Evolutionary conservation across 2,113 vertebrate genomes (phyloP), one percentile per base, ranked within the genome.

Genomic region (Ascaphus truei): DNA sequence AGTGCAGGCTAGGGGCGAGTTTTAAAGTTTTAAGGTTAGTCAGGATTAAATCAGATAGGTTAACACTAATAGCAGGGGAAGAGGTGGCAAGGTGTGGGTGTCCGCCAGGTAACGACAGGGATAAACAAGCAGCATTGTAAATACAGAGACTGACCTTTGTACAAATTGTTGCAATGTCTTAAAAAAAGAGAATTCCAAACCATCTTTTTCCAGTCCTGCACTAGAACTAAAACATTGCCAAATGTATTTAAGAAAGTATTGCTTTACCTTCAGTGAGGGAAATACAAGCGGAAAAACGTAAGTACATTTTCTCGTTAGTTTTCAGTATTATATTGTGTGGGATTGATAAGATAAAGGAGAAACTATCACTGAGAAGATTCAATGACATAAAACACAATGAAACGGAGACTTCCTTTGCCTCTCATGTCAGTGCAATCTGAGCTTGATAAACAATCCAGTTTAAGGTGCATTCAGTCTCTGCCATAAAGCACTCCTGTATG

Each of bases 301-400:
- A 60, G 33, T 61, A 51, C 51, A 61, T 61, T 71, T 51, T 39
- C 30, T 48, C 25, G 51, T 60, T 68, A 57, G 64, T 47, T n/a
- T n/a, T n/a, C n/a, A n/a, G n/a, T n/a, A n/a, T n/a, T 68, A 39
- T 45, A 68, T 57, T 57, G 64, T 61, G 57, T 39, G 33, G 56
- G 30, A 43, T 34, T 60, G 56, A 71, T 71, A 61, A 71, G 56
- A 71, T 71, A 71, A 71, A 61, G 57, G 34, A 51, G 13, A 30
- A 61, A 52, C 47, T 52, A 71, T 71, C 45, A 52, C 18, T 10
- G 11, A 39, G 45, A 27, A 61, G 45, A 71, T 71, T 51, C 67
- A 31, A 61, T 71, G 57, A 48, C 56, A 71, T 71, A 71, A 71
- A 71, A 71, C 57, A 71, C 67, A 52, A 36, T 61, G 36, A 71